These are phyloP conservation scores for Henicopernis longicauda DNA, from an alignment of 2,113 vertebrate genomes.

Conservation along the genomic window DNA sequence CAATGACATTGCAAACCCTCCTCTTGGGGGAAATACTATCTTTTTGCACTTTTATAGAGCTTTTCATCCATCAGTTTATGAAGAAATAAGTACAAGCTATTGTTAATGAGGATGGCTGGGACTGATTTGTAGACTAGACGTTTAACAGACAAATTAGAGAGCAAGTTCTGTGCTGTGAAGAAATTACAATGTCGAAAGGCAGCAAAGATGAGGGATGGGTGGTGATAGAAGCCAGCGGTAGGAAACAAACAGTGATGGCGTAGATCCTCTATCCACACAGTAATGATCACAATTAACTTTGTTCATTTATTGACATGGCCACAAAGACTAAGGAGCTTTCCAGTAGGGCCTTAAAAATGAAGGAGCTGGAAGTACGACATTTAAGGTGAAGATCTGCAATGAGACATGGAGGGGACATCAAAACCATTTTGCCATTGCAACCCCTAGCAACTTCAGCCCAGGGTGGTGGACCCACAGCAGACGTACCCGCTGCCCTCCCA, in stretches of 20 bases:
- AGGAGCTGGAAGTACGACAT: background rate
- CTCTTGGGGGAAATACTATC: constrained; percentile 28
- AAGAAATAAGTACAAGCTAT: constrained; percentile 36
- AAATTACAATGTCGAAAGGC: background rate
- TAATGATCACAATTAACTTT: background rate
- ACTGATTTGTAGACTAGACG: constrained; percentile 29
- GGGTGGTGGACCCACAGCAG: background rate
- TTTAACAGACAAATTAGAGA: constrained; percentile 47
- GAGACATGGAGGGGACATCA: background rate
- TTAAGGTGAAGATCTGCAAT: background rate
- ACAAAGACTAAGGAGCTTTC: background rate
- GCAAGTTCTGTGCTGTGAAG: background rate
- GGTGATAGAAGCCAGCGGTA: background rate
- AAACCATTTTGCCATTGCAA: background rate
- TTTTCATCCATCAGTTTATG: constrained; percentile 45
- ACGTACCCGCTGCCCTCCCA: background rate
- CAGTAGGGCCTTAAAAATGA: background rate
- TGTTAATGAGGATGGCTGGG: constrained; percentile 39
- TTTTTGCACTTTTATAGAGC: constrained; percentile 4
- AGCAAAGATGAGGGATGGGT: constrained; percentile 37
- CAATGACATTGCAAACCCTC: constrained; percentile 31
- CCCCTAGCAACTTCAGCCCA: background rate
- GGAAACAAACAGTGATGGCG: background rate
- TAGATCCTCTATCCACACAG: background rate
- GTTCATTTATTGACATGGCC: background rate